Evolutionary conservation across 2,797 vertebrate species (phyloP).

Genomic region (Craterocephalus amniculus): DNA sequence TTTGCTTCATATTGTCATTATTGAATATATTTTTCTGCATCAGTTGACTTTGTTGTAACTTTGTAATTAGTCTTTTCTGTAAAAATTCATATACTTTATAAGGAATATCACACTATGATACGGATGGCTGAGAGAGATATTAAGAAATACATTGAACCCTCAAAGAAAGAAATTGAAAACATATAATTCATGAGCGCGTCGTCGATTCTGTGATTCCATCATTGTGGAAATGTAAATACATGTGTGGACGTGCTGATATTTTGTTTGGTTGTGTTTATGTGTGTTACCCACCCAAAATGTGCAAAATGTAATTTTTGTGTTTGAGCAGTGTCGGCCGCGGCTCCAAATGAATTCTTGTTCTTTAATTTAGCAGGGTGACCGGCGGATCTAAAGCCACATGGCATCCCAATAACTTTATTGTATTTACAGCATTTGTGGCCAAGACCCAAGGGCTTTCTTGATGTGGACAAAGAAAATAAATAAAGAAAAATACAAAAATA

Average conservation of each 20-base stretch:
- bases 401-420: constrained; percentile 52
- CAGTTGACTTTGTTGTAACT: constrained; percentile 81
- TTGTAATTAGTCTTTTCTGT: constrained; percentile 82
- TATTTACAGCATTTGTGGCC: constrained; percentile 78
- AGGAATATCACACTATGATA: constrained; percentile 86
- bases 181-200: constrained; percentile 76
- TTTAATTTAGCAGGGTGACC: constrained; percentile 53
- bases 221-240: constrained; percentile 63
- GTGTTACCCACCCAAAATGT: constrained; percentile 52
- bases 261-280: constrained; percentile 33
- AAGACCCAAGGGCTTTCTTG: constrained; percentile 62
- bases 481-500: constrained; percentile 62
- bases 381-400: constrained; percentile 59
- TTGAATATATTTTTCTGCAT: constrained; percentile 87
- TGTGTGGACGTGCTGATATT: constrained; percentile 54
- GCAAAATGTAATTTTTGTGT: constrained; percentile 53
- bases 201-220: constrained; percentile 52
- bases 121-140: constrained; percentile 84
- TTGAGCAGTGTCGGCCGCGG: constrained; percentile 61
- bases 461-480: constrained; percentile 23
- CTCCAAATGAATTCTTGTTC: constrained; percentile 55
- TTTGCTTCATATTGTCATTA: constrained; percentile 84
- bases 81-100: constrained; percentile 86
- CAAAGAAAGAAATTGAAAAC: constrained; percentile 82
- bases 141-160: constrained; percentile 84